phyloP scores from a whole-genome alignment of 2,113 vertebrate genomes.

The Suricata suricatta region DNA sequence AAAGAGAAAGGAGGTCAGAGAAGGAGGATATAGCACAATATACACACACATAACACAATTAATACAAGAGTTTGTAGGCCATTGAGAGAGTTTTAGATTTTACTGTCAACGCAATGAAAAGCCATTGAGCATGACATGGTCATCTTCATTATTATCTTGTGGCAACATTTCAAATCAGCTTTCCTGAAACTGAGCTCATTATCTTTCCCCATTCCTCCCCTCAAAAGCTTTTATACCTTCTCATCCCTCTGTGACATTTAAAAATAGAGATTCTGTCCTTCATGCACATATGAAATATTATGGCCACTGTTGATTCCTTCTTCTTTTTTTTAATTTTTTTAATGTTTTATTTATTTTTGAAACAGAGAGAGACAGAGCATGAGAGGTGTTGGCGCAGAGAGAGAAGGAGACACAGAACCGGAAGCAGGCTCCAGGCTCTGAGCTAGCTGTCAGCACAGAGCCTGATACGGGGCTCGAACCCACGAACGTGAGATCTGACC shows the following conservation, averaged over 20 bases:
- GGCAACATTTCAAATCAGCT: background rate
- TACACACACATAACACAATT: background rate
- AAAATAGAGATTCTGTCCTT: background rate
- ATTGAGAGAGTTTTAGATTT: background rate
- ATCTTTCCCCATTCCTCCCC: background rate
- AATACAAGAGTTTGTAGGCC: background rate
- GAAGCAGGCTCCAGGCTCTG: too few species aligned
- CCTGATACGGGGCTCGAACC: too few species aligned
- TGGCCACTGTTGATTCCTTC: background rate
- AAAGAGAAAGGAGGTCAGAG: background rate
- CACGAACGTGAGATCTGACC: too few species aligned
- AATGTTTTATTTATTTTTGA: too few species aligned
- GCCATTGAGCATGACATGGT: background rate
- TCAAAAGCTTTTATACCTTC: background rate
- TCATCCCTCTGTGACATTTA: background rate
- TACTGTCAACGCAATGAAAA: background rate
- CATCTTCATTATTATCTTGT: background rate
- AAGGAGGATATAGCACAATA: background rate
- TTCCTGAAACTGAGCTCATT: background rate
- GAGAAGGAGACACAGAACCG: too few species aligned
- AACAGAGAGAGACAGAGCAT: too few species aligned
- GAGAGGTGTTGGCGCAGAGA: too few species aligned
- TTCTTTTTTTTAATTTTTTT: too few species aligned
- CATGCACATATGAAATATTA: background rate
- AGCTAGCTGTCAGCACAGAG: too few species aligned